A percentile compares a stretch with the other conserved stretches of the same genome.
Conservation (phyloP, 2,113 vertebrate species). For the Callaeas wilsoni region DNA sequence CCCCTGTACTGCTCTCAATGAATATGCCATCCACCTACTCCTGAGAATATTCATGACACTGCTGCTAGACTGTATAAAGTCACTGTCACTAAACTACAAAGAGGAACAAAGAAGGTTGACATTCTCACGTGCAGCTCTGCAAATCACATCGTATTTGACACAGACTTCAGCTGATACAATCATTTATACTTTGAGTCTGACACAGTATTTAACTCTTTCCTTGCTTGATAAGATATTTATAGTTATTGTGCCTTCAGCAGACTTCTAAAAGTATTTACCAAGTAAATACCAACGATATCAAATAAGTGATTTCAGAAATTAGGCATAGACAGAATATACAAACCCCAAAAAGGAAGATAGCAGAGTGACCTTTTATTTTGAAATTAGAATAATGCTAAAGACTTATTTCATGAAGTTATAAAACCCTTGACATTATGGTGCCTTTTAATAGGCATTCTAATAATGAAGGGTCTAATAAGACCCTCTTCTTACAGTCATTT, state of each 20-base stretch:
- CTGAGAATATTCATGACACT: not conserved
- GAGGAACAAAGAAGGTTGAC: constrained; percentile 3
- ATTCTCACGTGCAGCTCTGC: not conserved
- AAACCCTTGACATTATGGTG: not conserved
- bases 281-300: not conserved
- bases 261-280: not conserved
- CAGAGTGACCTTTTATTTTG: not conserved
- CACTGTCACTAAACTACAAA: not conserved
- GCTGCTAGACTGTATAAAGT: constrained; percentile 20
- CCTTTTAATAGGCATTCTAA: not conserved
- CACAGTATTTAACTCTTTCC: not conserved
- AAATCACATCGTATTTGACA: not conserved
- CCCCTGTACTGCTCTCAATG: not conserved
- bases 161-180: not conserved
- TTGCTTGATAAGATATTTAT: not conserved
- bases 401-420: not conserved
- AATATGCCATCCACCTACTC: not conserved
- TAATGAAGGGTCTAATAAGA: not conserved
- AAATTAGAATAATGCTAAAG: not conserved
- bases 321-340: not conserved
- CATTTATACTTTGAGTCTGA: not conserved
- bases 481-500: not conserved
- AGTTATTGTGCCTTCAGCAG: not conserved
- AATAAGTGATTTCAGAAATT: not conserved
- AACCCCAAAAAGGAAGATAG: not conserved